Base-by-base conservation (phyloP, 2,113 vertebrate species). In the Gallinago undulata region DNA sequence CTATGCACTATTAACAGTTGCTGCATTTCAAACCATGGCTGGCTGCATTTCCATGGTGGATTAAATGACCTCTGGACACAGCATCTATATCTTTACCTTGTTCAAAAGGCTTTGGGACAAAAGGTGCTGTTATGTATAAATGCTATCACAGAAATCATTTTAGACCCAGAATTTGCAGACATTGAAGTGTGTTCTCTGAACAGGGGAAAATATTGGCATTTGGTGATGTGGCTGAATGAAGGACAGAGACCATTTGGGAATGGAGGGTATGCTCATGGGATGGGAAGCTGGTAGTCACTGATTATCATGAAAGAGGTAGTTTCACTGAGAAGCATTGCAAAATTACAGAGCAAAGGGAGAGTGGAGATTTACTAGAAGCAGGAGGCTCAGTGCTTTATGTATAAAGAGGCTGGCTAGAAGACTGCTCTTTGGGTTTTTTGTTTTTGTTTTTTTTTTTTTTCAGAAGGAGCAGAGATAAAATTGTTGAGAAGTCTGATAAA, bases 1-100 rank as follows among this genome's bases (percentile, higher is more conserved):
- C 78, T 77, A 12, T 93, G 88, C 75, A 55, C 83, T 90, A 39
- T 73, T 90, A 94, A 90, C 45, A 77, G n/a, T 88, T 92, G 79
- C 59, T 93, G 55, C 51, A 33, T 90, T 89, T 89, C 91, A 59
- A 53, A 7, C 39, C 16, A 2, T 69, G 67, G 22, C 53, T 80
- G 79, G 25, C 73, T 96, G 83, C n/a, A 21, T 70, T 94, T 81
- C 59, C 21, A 4, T 51, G 24, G n/a, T 57, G 45, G 59, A 77
- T 69, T 82, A 69, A 87, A 93, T 63, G 78, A 74, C 50, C 77
- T 84, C 23, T 79, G 74, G 57, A 64, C 45, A 94, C 70, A 92
- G 23, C 39, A 30, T 43, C 28, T 63, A 11, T 66, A 75, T 68
- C 74, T 90, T 63, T 19, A 57, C 25, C 51, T 89, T 76, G 6